Conservation (phyloP, 2,113 vertebrate species). For the Rhinichthys klamathensis region DNA sequence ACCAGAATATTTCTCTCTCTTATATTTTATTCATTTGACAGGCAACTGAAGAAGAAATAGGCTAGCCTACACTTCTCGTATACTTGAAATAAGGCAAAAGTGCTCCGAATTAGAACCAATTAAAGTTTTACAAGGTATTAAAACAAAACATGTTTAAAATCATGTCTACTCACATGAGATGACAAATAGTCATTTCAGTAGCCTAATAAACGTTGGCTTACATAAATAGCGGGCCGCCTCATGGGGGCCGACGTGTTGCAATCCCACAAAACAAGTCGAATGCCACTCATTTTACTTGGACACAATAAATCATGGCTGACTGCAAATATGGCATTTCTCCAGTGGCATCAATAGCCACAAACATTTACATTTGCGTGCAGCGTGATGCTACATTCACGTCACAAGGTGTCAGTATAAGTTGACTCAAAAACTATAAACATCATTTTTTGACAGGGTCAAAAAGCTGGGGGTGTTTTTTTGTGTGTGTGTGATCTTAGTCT, state of each 20-base stretch:
- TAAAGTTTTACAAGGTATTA: not conserved
- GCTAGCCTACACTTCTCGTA: not conserved
- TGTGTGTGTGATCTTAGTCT: not conserved
- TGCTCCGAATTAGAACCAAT: not conserved
- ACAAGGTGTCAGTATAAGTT: slow-evolving; percentile 9
- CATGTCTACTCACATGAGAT: not conserved
- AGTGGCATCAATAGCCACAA: not conserved
- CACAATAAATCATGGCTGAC: not conserved
- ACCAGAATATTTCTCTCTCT: not conserved
- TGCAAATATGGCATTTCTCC: not conserved
- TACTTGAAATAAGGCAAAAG: not conserved
- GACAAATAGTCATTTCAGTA: not conserved
- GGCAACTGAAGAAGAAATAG: not conserved
- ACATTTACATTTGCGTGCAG: not conserved
- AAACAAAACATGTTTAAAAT: not conserved
- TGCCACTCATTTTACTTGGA: not conserved
- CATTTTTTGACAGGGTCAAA: too few species aligned
- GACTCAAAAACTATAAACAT: too few species aligned
- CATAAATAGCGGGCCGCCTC: not conserved
- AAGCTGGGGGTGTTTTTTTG: too few species aligned
- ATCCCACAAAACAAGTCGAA: not conserved
- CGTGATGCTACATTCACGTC: not conserved
- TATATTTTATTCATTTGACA: not conserved
- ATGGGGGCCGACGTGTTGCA: not conserved
- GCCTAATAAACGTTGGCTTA: not conserved